A percentile compares a stretch with the other conserved stretches of the same genome.
These are phyloP conservation scores for Isotomurus palustris DNA, from an alignment of 2,888 invertebrate species.

Conservation along the genomic window DNA sequence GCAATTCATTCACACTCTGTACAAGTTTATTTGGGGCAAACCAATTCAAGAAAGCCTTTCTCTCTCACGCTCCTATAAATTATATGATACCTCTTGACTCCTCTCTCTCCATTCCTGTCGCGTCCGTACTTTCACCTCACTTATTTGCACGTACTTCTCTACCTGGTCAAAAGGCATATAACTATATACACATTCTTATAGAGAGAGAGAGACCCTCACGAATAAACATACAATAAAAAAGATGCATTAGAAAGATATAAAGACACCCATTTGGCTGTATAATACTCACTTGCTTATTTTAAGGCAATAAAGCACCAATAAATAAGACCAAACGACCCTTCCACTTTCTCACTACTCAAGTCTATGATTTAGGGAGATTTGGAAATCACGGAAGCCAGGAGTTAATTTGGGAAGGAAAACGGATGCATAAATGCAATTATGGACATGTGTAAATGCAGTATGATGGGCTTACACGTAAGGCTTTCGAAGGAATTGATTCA, in stretches of 20 bases:
- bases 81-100: not conserved
- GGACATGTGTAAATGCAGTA: too few relatives aligned
- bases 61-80: conserved; percentile 9
- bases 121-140: not conserved
- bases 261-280: conserved; percentile 2
- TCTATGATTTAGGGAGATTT: not conserved
- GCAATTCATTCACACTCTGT: conserved; percentile 13
- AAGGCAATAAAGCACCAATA: conserved; percentile 2
- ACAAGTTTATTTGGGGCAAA: conserved; percentile 8
- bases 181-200: too few relatives aligned
- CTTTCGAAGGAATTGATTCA: not conserved
- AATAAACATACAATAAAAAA: conserved; percentile 4
- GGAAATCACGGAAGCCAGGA: too few relatives aligned
- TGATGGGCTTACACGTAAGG: not conserved
- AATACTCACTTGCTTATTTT: conserved; percentile 3
- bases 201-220: too few relatives aligned
- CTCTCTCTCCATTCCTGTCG: not conserved
- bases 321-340: conserved; percentile 3
- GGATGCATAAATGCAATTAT: too few relatives aligned
- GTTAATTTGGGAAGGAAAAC: not conserved
- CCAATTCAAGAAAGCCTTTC: conserved; percentile 10
- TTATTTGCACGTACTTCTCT: not conserved
- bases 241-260: not conserved
- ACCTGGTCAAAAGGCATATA: not conserved
- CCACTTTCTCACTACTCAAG: not conserved